Percentiles rank a stretch among this genome's conserved stretches.
Conservation (phyloP, 2,888 invertebrate species). For the Crematogaster levior region DNA sequence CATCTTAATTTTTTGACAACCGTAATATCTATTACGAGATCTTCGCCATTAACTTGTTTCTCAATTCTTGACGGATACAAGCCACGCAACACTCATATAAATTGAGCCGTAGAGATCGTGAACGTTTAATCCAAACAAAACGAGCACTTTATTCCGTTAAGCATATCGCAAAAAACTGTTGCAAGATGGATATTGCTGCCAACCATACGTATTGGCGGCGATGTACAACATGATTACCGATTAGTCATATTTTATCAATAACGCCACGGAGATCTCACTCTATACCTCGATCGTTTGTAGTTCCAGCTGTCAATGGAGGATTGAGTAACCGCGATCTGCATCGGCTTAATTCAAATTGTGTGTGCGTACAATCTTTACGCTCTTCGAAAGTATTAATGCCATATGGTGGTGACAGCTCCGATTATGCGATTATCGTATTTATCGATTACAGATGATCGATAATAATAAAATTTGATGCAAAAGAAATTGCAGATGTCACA, state of each 20-base stretch:
- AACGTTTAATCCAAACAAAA: constrained; percentile 42
- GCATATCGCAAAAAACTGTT: neutral
- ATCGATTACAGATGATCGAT: constrained; percentile 15
- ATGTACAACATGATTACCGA: constrained; percentile 48
- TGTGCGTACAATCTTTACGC: constrained; percentile 3
- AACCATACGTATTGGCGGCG: constrained; percentile 33
- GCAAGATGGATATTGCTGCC: constrained; percentile 49
- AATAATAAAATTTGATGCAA: neutral
- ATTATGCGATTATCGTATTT: constrained; percentile 21
- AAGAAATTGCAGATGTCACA: neutral
- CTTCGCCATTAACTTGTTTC: constrained; percentile 26
- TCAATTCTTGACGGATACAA: constrained; percentile 39
- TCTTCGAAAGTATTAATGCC: neutral
- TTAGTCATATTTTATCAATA: constrained; percentile 52
- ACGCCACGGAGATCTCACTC: constrained; percentile 34
- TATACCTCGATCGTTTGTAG: constrained; percentile 21
- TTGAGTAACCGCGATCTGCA: constrained; percentile 42
- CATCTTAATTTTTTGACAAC: neutral
- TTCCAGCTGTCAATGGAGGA: constrained; percentile 25
- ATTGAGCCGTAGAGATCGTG: constrained; percentile 38
- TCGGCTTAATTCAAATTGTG: constrained; percentile 31
- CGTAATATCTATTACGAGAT: constrained; percentile 21
- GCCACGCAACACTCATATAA: constrained; percentile 23
- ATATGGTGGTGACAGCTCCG: neutral
- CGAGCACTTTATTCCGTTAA: constrained; percentile 38